Evolutionary conservation across 2,113 vertebrate species (phyloP).

Genomic region (Sinosuthora webbiana): DNA sequence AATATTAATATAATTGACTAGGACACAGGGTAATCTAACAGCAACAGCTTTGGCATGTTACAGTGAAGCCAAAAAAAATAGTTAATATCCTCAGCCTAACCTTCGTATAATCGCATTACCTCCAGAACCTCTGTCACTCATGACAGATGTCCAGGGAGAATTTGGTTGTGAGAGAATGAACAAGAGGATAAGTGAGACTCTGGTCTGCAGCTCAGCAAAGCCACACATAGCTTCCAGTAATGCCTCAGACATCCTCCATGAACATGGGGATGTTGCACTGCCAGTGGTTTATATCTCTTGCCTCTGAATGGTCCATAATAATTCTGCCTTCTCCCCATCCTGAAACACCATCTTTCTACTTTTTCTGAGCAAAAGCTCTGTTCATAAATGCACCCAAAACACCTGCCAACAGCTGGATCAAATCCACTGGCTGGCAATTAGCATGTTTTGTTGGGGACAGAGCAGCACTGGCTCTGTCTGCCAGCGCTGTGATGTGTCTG

Average conservation of each 20-base stretch:
- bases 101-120: not conserved
- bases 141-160: not conserved
- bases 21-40: slow-evolving; percentile 1
- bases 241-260: not conserved
- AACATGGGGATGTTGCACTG: accelerated
- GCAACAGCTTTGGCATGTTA: slow-evolving; percentile 30
- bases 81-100: slow-evolving; percentile 24
- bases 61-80: slow-evolving; percentile 8
- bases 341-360: not conserved
- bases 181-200: not conserved
- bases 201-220: not conserved
- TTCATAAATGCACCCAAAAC: not conserved
- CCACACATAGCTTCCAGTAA: not conserved
- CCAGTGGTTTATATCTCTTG: not conserved
- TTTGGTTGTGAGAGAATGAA: not conserved
- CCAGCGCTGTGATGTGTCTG: not conserved
- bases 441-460: not conserved
- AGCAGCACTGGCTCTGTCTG: not conserved
- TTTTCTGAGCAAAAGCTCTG: not conserved
- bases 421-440: not conserved
- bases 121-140: slow-evolving; percentile 1
- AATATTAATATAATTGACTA: slow-evolving; percentile 14
- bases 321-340: not conserved
- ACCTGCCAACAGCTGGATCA: not conserved
- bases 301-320: not conserved